Evolutionary conservation across 53 echinoderm and acorn worm genomes (phyloP), one percentile per base, ranked within the genome.

Genomic region (Holothuria scabra): DNA sequence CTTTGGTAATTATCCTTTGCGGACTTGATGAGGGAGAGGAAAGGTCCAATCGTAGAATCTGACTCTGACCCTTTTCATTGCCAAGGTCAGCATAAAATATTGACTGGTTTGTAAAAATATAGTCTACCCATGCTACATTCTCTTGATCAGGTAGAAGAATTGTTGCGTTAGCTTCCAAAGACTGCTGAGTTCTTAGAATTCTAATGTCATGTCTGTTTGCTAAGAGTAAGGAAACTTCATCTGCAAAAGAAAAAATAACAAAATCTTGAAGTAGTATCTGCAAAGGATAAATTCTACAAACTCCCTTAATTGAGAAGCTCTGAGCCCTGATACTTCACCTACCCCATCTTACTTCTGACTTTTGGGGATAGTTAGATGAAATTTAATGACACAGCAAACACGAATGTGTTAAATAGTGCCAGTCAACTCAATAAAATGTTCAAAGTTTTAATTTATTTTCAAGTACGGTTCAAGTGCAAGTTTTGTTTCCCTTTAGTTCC

Each of bases 141-240:
- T 78, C 56, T 30, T 78, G 78, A 32, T 28, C 58, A 12, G 23
- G 28, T 1, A 58, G 25, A 12, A 78, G 31, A 20, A 78, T 20
- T 0, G 57, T 78, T 5, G 29, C 18, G 78, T 78, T 78, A 24
- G 72, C 72, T 22, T 72, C 72, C 1, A 25, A 20, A 0, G 5
- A 24, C 20, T 14, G 24, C 16, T 44, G 72, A 20, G 37, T 12
- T 48, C 25, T 21, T 21, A 72, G 25, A 8, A 72, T 25, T 44
- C 72, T 46, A 44, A 72, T 72, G 34, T 72, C 72, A 25, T 72
- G 72, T 5, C 72, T n/a, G 72, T 72, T 72, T 72, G 72, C 72
- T 48, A 72, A 13, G 20, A 72, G 72, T 0, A 72, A 48, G 0
- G 72, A 46, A 25, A 72, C 72, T 13, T 72, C 72, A 20, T 44